Percentiles rank a stretch among this genome's conserved stretches.
phyloP scores from a whole-genome alignment of 92 coral and sea anemone genomes.

The Palythoa grandis region DNA sequence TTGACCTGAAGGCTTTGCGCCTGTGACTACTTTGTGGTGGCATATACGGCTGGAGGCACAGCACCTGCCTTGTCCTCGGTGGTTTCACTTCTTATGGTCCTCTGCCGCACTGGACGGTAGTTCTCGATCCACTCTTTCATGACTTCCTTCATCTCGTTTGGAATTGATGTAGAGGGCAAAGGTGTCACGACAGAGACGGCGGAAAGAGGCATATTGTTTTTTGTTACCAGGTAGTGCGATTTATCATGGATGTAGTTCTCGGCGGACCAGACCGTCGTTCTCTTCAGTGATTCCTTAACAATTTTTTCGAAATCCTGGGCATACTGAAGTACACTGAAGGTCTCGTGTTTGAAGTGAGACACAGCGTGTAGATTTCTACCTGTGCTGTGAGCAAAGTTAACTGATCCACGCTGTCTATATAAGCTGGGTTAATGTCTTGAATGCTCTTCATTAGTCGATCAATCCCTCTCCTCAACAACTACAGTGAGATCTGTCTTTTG shows the following conservation, averaged over 20 bases:
- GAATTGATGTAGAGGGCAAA: slow-evolving; percentile 25
- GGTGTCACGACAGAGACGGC: slow-evolving; percentile 43
- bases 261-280: too few species aligned
- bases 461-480: neutral
- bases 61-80: neutral
- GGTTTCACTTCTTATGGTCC: neutral
- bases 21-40: neutral
- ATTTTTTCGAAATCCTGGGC: neutral
- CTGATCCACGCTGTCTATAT: neutral
- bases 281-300: too few species aligned
- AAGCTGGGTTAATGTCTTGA: neutral
- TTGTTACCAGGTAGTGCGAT: slow-evolving; percentile 50
- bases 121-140: slow-evolving; percentile 6
- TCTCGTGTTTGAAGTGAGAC: neutral
- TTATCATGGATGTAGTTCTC: slow-evolving; percentile 42
- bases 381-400: neutral
- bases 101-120: slow-evolving; percentile 1
- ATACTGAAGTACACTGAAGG: slow-evolving; percentile 1
- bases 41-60: neutral
- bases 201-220: slow-evolving; percentile 39
- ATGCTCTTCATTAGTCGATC: neutral
- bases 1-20: too few species aligned
- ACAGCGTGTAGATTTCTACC: neutral
- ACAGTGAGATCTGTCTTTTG: slow-evolving; percentile 2
- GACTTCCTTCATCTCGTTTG: slow-evolving; percentile 2